Evolutionary conservation across 2,888 invertebrate species (phyloP), one percentile per base, ranked within the genome.

Genomic region (Eupithecia exiguata): DNA sequence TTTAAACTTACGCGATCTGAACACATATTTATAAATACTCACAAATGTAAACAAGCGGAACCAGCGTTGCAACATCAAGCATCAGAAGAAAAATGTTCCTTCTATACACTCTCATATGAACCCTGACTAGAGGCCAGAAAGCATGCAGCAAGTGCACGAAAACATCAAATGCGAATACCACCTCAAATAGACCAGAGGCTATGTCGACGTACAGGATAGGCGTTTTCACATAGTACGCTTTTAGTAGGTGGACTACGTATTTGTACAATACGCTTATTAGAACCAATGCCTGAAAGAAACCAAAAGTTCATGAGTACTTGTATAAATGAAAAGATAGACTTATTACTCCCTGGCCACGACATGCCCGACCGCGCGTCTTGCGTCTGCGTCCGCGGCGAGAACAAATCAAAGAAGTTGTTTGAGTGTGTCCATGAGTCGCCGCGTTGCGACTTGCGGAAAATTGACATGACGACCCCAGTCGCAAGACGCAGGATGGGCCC

Each of bases 91-190:
- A 21, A 2, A 71, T 21, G 70, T 82, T 88, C 70, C 91, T 84
- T 77, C 89, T 86, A 43, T 87, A 87, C 0, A 89, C 87, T 68
- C 91, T 85, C 71, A 90, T 86, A 68, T 93, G 84, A 6, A 88
- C 38, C 2, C 92, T 84, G 4, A 92, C 86, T 5, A 87, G 68
- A 0, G 91, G 86, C 94, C 93, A 94, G 70, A 83, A 89, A 0
- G 79, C 49, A 43, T 94, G 93, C 7, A 92, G 75, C 2, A 90
- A 65, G 35, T 88, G 86, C 5, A 91, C 70, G 0, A 87, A 6
- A 1, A 92, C 84, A 74, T 94, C 93, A 4, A 83, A 7, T 0
- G 79, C 35, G 72, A 83, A 93, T 2, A 90, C n/a, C 2, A 84
- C 0, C 75, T 93, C 93, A 0, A 84, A 79, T 6, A 86, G 0